Evolutionary conservation across 1,140 invertebrate genomes (phyloP).

Genomic region (Macrosteles quadrilineatus): DNA sequence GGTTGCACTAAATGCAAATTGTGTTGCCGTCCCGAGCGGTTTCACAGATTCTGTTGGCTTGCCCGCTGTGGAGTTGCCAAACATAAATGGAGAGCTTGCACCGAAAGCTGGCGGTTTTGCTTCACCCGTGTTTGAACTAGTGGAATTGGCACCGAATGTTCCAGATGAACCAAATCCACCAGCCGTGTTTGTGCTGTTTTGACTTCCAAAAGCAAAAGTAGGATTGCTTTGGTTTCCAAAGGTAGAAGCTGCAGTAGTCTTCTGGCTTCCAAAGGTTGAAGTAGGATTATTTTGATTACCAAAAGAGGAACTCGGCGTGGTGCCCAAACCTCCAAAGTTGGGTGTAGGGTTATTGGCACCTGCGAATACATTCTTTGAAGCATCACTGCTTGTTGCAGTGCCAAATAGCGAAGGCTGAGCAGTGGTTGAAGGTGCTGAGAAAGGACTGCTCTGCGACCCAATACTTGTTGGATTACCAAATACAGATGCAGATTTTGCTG

Average conservation of each 20-base stretch:
- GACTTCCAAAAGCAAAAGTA: conserved; percentile 1
- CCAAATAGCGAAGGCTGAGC: background rate
- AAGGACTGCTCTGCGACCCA: background rate
- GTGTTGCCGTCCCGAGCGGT: background rate
- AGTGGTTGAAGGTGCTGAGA: background rate
- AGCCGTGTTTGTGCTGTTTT: background rate
- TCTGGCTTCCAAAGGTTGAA: conserved; percentile 2
- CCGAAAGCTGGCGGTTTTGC: background rate
- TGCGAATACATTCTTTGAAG: background rate
- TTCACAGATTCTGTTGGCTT: background rate
- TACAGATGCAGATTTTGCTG: background rate
- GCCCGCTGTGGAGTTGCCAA: background rate
- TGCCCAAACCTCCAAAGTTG: conserved; percentile 1
- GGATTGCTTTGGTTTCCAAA: conserved; percentile 3
- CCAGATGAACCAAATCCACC: no score
- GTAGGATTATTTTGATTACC: conserved; percentile 10
- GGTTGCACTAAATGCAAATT: background rate
- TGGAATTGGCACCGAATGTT: no score
- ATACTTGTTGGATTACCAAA: background rate
- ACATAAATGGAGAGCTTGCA: background rate
- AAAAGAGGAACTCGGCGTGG: background rate
- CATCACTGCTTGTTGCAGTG: background rate
- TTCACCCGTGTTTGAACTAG: no score
- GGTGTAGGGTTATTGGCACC: background rate
- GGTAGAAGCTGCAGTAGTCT: conserved; percentile 9